Base-by-base conservation (phyloP, 2,888 invertebrate species). In the Bombylius discolor region DNA sequence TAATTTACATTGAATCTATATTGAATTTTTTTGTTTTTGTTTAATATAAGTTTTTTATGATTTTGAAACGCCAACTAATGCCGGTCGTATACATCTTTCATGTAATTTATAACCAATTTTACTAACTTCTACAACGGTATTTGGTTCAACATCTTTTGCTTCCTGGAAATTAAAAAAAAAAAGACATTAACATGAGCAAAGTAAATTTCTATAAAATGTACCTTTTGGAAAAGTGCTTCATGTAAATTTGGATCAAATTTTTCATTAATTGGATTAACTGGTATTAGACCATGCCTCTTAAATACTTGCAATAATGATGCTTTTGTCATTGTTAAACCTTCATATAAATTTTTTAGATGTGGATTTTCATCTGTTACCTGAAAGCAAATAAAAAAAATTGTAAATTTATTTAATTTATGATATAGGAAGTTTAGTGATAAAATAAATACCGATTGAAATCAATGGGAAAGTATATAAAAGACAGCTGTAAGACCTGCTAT, bases 161-260 rank as follows among this genome's bases (percentile, higher is more conserved):
- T 87, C 82, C 82, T 85, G 66, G 12, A 73, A 74, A 61, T 58
- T 59, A 62, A 53, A 57, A 42, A n/a, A 56, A 51, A 39, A 23
- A 4, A 44, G 7, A 47, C 4, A 42, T 34, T 11, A 49, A 23
- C 23, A 23, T 23, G 23, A 23, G 23, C 11, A 53, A 47, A 34
- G 12, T 42, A 42, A 42, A 11, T 42, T 42, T 42, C 12, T 42
- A 11, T 4, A 36, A 36, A 36, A 42, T 42, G 12, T 73, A 87
- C 89, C 78, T 93, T 90, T 76, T 95, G 89, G 76, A 96, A 98
- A 45, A 98, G 74, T 0, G 98, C 98, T 75, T 99, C 97, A 66
- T 99, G 98, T 52, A 87, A 76, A 73, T 97, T 96, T 0, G 99
- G 98, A 76, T 99, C 87, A 73, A 99, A 99, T 70, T 94, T 94